Evolutionary conservation across 2,113 vertebrate species (phyloP).

Genomic region (Corynorhinus townsendii): DNA sequence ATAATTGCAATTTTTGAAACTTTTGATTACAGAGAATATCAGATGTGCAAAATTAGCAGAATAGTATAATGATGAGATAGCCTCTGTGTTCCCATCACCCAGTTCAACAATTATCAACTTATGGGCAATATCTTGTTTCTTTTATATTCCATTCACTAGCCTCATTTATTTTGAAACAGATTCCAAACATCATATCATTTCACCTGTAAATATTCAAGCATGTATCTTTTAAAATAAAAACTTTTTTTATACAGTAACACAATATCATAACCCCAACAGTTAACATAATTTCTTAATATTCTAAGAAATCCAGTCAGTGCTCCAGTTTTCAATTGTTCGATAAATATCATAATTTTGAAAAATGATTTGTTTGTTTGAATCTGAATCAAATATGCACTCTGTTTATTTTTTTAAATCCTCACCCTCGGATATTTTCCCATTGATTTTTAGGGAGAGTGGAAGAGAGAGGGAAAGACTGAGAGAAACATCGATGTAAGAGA

Average conservation of each 20-base stretch:
- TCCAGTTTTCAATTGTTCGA: background rate
- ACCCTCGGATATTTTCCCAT: no score
- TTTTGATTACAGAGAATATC: background rate
- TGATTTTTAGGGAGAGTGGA: no score
- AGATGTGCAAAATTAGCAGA: background rate
- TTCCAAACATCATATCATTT: background rate
- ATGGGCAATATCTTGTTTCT: background rate
- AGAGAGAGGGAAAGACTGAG: no score
- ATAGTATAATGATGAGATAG: background rate
- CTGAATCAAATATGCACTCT: background rate
- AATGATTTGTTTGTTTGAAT: background rate
- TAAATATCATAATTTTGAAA: background rate
- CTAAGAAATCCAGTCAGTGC: background rate
- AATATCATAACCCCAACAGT: background rate
- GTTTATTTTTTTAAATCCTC: background rate
- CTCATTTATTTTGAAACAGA: background rate
- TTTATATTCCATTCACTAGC: background rate
- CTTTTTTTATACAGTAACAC: background rate
- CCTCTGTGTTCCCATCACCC: background rate
- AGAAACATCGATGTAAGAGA: no score
- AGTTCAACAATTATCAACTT: background rate
- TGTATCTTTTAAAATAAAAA: background rate
- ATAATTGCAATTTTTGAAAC: background rate
- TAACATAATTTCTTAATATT: conserved; percentile 16
- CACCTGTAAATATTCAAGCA: conserved; percentile 9